These are phyloP conservation scores for Sabellastarte sp. DNA, from an alignment of 2,888 invertebrate species.

Conservation along the genomic window DNA sequence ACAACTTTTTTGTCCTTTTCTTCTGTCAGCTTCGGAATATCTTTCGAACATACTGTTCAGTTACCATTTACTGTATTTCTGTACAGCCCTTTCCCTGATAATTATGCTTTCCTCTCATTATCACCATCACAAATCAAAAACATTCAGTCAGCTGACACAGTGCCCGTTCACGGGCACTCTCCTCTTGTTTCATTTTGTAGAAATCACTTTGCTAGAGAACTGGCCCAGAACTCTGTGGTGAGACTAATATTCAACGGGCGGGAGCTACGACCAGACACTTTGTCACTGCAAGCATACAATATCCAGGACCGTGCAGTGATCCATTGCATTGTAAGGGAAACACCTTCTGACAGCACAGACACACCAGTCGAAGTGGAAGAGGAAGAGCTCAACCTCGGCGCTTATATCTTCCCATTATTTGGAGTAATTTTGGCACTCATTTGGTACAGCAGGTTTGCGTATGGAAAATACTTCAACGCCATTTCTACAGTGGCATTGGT, in stretches of 20 bases:
- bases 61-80: no score
- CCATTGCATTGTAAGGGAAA: slow-evolving; percentile 76
- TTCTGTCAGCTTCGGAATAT: no score
- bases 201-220: slow-evolving; percentile 78
- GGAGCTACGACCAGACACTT: slow-evolving; percentile 74
- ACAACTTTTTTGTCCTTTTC: no score
- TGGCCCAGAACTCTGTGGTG: slow-evolving; percentile 76
- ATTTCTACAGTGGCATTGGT: slow-evolving; percentile 77
- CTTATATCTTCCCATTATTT: slow-evolving; percentile 73
- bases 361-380: no score
- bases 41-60: no score
- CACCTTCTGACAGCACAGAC: no score
- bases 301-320: slow-evolving; percentile 85
- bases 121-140: no score
- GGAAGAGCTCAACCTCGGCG: slow-evolving; percentile 75
- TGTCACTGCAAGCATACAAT: slow-evolving; percentile 79
- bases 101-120: no score
- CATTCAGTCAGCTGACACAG: no score
- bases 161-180: no score
- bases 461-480: slow-evolving; percentile 69
- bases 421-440: slow-evolving; percentile 73
- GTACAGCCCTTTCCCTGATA: no score
- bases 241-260: slow-evolving; percentile 91
- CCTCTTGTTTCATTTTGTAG: no score
- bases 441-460: slow-evolving; percentile 65